Evolutionary conservation across 2,888 invertebrate species (phyloP).

Genomic region (Oscheius sp.): DNA sequence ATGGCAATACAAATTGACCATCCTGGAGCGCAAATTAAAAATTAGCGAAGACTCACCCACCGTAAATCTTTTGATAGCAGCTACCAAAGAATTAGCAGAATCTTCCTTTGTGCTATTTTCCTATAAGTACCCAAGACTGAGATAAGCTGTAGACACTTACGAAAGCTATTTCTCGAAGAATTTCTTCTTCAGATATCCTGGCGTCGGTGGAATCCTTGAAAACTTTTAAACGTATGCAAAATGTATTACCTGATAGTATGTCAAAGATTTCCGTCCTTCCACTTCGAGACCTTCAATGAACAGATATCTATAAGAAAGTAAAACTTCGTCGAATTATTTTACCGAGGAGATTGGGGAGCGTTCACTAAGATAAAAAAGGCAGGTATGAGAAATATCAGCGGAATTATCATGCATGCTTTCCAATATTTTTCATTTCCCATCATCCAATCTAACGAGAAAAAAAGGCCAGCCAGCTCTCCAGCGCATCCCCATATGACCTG

Average conservation of each 20-base stretch:
- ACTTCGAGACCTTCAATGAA: slow-evolving; percentile 4
- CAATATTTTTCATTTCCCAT: slow-evolving; percentile 56
- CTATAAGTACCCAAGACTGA: not conserved
- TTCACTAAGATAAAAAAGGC: slow-evolving; percentile 51
- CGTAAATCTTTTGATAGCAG: not conserved
- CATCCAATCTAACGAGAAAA: slow-evolving; percentile 58
- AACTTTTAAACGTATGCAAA: not conserved
- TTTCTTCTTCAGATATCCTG: slow-evolving; percentile 6
- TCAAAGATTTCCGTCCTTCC: slow-evolving; percentile 9
- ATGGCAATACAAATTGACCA: slow-evolving; percentile 63
- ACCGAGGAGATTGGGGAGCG: slow-evolving; percentile 67
- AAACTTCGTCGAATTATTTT: not conserved
- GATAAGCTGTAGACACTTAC: not conserved
- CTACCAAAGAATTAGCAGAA: not conserved
- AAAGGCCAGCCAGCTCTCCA: slow-evolving; percentile 65
- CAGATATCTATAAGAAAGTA: not conserved
- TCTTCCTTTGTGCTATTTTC: not conserved
- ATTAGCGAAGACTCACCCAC: not conserved
- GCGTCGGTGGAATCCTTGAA: slow-evolving; percentile 1
- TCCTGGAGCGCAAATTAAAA: slow-evolving; percentile 31
- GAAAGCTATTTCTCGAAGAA: not conserved
- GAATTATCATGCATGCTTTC: slow-evolving; percentile 64
- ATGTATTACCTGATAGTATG: not conserved
- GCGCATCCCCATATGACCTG: slow-evolving; percentile 70
- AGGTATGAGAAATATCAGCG: slow-evolving; percentile 55